phyloP scores from a whole-genome alignment of 1,140 invertebrate species.

The Listronotus bonariensis region DNA sequence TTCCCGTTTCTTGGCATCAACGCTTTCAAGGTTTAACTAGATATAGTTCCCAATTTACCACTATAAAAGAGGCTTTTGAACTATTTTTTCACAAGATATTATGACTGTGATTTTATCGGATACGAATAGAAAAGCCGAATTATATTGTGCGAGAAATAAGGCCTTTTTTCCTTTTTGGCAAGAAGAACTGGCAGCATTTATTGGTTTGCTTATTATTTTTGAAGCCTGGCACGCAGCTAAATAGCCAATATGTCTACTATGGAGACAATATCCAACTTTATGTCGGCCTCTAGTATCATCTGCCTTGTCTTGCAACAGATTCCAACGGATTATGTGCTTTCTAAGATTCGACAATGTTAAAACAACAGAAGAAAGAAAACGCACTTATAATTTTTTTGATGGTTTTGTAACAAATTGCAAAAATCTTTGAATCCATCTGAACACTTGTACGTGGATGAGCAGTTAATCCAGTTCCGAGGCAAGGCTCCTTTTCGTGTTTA shows the following conservation, averaged over 20 bases:
- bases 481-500: slow-evolving; percentile 41
- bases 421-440: slow-evolving; percentile 42
- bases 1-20: slow-evolving; percentile 9
- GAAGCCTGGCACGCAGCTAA: slow-evolving; percentile 15
- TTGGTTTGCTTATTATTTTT: slow-evolving; percentile 24
- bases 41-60: slow-evolving; percentile 8
- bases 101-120: slow-evolving; percentile 14
- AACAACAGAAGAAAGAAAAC: slow-evolving; percentile 38
- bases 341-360: slow-evolving; percentile 44
- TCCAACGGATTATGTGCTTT: slow-evolving; percentile 29
- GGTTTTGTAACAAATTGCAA: slow-evolving; percentile 38
- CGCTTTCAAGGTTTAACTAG: slow-evolving; percentile 2
- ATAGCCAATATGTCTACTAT: slow-evolving; percentile 17
- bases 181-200: slow-evolving; percentile 3
- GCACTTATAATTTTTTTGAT: slow-evolving; percentile 48
- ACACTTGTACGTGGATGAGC: slow-evolving; percentile 39
- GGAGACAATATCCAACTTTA: slow-evolving; percentile 16
- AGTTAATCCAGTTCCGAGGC: slow-evolving; percentile 40
- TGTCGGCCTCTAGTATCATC: slow-evolving; percentile 23
- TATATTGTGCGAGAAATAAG: slow-evolving; percentile 24
- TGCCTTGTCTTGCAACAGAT: slow-evolving; percentile 33
- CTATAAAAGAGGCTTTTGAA: slow-evolving; percentile 7
- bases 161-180: slow-evolving; percentile 24
- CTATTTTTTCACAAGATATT: slow-evolving; percentile 15
- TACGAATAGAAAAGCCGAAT: slow-evolving; percentile 30